Evolutionary conservation across 2,888 invertebrate genomes (phyloP).

Genomic region (Electrophaes corylata): DNA sequence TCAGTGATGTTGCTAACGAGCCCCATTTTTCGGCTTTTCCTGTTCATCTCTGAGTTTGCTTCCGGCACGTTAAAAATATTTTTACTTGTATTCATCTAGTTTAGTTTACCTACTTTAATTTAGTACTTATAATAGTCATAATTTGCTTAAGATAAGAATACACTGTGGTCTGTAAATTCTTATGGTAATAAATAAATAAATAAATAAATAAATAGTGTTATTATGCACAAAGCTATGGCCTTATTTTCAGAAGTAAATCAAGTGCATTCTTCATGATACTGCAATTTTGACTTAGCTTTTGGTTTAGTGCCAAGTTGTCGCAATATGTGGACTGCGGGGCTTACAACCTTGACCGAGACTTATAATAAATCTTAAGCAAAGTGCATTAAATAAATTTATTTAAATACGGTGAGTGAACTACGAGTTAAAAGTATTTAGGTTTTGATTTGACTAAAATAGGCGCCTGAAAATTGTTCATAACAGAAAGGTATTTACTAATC

Average conservation of each 20-base stretch:
- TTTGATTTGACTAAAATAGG: neutral
- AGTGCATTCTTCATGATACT: conserved; percentile 30
- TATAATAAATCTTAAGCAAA: conserved; percentile 53
- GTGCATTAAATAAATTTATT: conserved; percentile 51
- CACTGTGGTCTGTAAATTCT: too few relatives aligned
- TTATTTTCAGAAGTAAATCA: conserved; percentile 11
- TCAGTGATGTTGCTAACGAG: conserved; percentile 65
- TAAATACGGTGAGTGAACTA: conserved; percentile 11
- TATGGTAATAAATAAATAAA: too few relatives aligned
- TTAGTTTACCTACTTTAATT: too few relatives aligned
- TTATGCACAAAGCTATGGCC: neutral
- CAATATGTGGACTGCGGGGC: conserved; percentile 68
- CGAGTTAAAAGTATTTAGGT: conserved; percentile 4
- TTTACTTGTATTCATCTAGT: too few relatives aligned
- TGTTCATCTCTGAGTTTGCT: conserved; percentile 37
- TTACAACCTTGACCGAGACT: conserved; percentile 75
- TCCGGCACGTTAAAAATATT: conserved; percentile 42
- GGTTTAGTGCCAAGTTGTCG: conserved; percentile 70
- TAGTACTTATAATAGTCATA: too few relatives aligned
- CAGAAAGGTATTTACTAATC: too few relatives aligned
- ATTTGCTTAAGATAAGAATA: too few relatives aligned
- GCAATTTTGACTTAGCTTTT: conserved; percentile 49
- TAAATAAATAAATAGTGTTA: too few relatives aligned
- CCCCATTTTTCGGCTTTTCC: conserved; percentile 51
- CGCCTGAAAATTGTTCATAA: neutral